Evolutionary conservation across 2,888 invertebrate species (phyloP).

Genomic region (Sinopyrophorus schimmeli): DNA sequence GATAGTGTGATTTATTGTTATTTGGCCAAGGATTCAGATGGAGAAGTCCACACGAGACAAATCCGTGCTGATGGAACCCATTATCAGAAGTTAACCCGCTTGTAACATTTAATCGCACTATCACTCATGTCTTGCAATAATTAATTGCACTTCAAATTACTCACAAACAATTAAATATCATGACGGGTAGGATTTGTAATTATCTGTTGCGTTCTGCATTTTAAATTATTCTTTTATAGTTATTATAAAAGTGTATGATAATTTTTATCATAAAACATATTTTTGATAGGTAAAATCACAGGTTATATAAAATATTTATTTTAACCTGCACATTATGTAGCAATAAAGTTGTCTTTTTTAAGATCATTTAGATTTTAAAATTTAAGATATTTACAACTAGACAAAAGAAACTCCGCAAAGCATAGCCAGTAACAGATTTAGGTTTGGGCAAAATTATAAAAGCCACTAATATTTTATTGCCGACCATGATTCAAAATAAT

Average conservation of each 20-base stretch:
- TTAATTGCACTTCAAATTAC: slow-evolving; percentile 30
- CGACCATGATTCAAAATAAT: too few species aligned
- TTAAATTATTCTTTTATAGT: background rate
- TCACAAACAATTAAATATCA: slow-evolving; percentile 32
- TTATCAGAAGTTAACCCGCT: slow-evolving; percentile 47
- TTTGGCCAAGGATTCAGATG: slow-evolving; percentile 52
- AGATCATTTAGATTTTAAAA: background rate
- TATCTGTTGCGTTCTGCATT: background rate
- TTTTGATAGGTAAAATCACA: too few species aligned
- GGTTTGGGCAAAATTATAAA: too few species aligned
- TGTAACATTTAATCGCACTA: slow-evolving; percentile 23
- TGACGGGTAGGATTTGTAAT: slow-evolving; percentile 15
- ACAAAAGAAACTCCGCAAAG: too few species aligned
- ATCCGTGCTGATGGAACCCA: slow-evolving; percentile 50
- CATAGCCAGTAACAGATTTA: too few species aligned
- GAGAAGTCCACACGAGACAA: slow-evolving; percentile 46
- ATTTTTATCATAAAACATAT: too few species aligned
- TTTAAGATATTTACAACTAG: background rate
- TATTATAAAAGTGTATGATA: too few species aligned
- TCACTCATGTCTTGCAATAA: slow-evolving; percentile 33
- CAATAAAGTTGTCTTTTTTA: background rate
- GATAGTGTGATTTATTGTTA: slow-evolving; percentile 53
- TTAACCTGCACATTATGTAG: too few species aligned
- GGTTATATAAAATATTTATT: too few species aligned
- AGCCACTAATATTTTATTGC: too few species aligned